Percentiles rank a stretch among this genome's conserved stretches.
phyloP scores from a whole-genome alignment of 2,888 invertebrate species.

The Noctua janthe region DNA sequence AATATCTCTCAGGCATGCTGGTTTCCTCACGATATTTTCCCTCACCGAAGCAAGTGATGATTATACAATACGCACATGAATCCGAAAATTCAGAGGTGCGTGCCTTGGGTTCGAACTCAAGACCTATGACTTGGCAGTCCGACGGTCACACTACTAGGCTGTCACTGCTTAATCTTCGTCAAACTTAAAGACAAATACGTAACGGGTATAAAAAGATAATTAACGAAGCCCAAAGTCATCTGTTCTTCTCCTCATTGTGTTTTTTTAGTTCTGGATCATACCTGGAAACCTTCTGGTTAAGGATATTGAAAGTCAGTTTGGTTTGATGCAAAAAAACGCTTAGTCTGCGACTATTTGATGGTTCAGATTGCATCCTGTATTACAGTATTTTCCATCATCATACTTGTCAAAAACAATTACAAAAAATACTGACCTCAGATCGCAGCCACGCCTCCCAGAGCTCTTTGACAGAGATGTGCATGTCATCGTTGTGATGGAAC shows the following conservation, averaged over 20 bases:
- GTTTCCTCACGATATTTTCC: no score
- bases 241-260: background rate
- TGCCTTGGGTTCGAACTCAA: no score
- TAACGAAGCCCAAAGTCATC: background rate
- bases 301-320: background rate
- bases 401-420: background rate
- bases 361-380: background rate
- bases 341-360: background rate
- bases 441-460: conserved; percentile 99
- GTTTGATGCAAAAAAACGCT: no score
- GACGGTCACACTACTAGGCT: no score
- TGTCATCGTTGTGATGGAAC: conserved; percentile 99
- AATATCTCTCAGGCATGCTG: no score
- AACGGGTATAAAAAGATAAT: background rate
- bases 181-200: no score
- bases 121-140: no score
- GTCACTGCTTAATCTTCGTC: no score
- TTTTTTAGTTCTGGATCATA: background rate
- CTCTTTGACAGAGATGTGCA: conserved; percentile 99
- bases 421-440: conserved; percentile 93
- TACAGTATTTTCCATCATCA: no score
- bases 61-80: no score
- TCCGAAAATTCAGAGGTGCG: no score
- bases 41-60: no score
- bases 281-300: background rate